Percentiles rank a stretch among this genome's conserved stretches.
phyloP scores from a whole-genome alignment of 2,888 invertebrate species.

The Oxystoma pomonae region DNA sequence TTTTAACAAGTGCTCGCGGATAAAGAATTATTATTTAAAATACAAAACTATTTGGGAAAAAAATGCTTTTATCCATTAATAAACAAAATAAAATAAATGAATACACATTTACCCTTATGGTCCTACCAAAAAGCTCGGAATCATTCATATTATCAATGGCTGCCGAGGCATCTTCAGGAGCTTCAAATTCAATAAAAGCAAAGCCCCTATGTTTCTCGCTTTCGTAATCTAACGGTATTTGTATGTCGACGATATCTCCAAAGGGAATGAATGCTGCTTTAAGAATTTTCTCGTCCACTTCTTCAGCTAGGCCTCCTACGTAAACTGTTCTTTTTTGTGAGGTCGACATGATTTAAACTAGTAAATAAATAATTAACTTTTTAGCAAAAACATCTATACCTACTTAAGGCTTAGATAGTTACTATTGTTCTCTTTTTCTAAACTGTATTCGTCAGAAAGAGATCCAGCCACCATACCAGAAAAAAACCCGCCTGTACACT shows the following conservation, averaged over 20 bases:
- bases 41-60: no score
- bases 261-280: slow-evolving; percentile 98
- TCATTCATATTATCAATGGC: slow-evolving; percentile 99
- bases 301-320: slow-evolving; percentile 86
- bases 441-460: no score
- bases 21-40: no score
- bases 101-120: slow-evolving; percentile 82
- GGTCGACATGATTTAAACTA: slow-evolving; percentile 25
- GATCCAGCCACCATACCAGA: no score
- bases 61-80: no score
- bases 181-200: slow-evolving; percentile 97
- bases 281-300: slow-evolving; percentile 93
- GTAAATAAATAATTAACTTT: neutral
- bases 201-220: slow-evolving; percentile 97
- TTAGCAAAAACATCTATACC: no score
- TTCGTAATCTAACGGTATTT: slow-evolving; percentile 97
- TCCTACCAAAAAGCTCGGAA: slow-evolving; percentile 94
- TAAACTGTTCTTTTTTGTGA: slow-evolving; percentile 80
- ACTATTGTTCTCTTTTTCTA: no score
- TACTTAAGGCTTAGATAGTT: no score
- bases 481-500: no score
- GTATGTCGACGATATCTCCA: slow-evolving; percentile 96
- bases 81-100: no score
- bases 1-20: no score
- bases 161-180: slow-evolving; percentile 95